Conservation (phyloP, 1,140 invertebrate genomes). For the Drosophila malerkotliana region DNA sequence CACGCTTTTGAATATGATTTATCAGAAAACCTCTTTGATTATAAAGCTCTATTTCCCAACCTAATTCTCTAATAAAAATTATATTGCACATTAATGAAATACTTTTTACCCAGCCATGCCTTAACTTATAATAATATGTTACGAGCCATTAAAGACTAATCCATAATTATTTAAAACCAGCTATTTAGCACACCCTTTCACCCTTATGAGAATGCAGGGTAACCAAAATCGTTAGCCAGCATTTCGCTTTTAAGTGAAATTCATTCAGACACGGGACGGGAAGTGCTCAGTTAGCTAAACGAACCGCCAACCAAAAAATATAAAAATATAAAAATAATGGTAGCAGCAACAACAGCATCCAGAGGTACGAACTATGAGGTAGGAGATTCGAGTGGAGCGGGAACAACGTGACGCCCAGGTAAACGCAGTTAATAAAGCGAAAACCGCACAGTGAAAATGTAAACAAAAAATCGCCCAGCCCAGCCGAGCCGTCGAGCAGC, state of each 20-base stretch:
- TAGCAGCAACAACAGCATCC: conserved; percentile 22
- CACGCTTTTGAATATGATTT: no score
- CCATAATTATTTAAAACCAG: neutral
- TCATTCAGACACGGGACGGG: conserved; percentile 54
- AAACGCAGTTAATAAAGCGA: conserved; percentile 76
- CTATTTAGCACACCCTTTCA: neutral
- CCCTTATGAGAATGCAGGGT: conserved; percentile 6
- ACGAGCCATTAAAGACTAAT: conserved; percentile 1
- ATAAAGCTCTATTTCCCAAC: no score
- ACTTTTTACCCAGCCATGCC: neutral
- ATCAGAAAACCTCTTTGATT: no score
- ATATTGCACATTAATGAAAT: neutral
- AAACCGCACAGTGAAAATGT: conserved; percentile 79
- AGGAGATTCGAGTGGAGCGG: conserved; percentile 12
- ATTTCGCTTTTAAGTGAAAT: conserved; percentile 68
- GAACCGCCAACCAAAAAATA: conserved; percentile 17
- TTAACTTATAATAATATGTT: neutral
- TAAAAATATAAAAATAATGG: neutral
- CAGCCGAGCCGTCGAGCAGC: conserved; percentile 3
- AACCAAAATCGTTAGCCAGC: conserved; percentile 41
- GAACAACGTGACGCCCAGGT: conserved; percentile 60
- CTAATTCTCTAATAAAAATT: neutral
- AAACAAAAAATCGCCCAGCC: conserved; percentile 63
- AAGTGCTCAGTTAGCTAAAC: conserved; percentile 31
- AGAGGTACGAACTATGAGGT: conserved; percentile 2